Evolutionary conservation across 1,140 invertebrate species (phyloP), one percentile per base, ranked within the genome.

Genomic region (Danaus plexippus): DNA sequence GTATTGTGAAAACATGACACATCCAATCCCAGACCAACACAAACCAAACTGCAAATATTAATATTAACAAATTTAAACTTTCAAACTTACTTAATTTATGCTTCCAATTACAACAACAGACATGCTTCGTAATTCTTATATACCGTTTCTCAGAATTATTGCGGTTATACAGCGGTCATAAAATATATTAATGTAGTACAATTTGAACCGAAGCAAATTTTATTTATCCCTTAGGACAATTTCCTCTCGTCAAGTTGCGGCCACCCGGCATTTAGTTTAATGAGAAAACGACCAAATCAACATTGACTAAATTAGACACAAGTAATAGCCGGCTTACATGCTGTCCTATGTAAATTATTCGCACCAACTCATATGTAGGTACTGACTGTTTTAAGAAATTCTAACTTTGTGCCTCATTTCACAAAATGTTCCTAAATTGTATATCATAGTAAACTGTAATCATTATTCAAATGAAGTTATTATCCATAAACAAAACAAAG

Each of bases 281-380:
- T 73, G 78, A 79, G 72, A 85, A 85, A 83, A 83, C 71, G 75
- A 85, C 78, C 55, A 79, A 82, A 79, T 77, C 76, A 74, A 80
- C 74, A 73, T 69, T 68, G 72, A 65, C 69, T 63, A 80, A 85
- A 83, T 85, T 85, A 85, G 82, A 85, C 67, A 63, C 71, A 64
- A 61, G 56, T 63, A 41, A 48, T 64, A 57, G 41, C 15, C 22
- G 69, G 78, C 49, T 80, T 74, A 85, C 67, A 85, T 81, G 71
- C 10, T 22, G 64, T 22, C 44, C 54, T 47, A 62, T 52, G 57
- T 18, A 51, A 18, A 54, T 47, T 45, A 41, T 12, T 45, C 49
- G 9, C 44, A 47, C 46, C 54, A 50, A 22, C 9, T 9, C 9
- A 58, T 11, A 57, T 49, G 22, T 42, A 40, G 9, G 42, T 6